Evolutionary conservation across 2,113 vertebrate genomes (phyloP).

Genomic region (human): GRCh38 chr4:31558501-31559000

Average conservation of each 20-base stretch:
- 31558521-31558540: not conserved
- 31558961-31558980: too few species aligned
- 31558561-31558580: too few species aligned
- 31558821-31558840: not conserved
- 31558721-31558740: not conserved
- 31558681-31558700: not conserved
- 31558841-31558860: not conserved
- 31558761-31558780: not conserved
- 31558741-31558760: not conserved
- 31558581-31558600: too few species aligned
- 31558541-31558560: not conserved
- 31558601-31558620: too few species aligned
- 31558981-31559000: too few species aligned
- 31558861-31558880: not conserved
- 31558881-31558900: too few species aligned
- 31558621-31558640: not conserved
- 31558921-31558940: too few species aligned
- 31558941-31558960: too few species aligned
- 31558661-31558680: not conserved
- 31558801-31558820: not conserved
- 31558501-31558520: not conserved
- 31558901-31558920: too few species aligned
- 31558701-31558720: not conserved
- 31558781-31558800: not conserved
- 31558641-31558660: not conserved